Evolutionary conservation across 2,888 invertebrate species (phyloP).

Genomic region (Limnephilus marmoratus): DNA sequence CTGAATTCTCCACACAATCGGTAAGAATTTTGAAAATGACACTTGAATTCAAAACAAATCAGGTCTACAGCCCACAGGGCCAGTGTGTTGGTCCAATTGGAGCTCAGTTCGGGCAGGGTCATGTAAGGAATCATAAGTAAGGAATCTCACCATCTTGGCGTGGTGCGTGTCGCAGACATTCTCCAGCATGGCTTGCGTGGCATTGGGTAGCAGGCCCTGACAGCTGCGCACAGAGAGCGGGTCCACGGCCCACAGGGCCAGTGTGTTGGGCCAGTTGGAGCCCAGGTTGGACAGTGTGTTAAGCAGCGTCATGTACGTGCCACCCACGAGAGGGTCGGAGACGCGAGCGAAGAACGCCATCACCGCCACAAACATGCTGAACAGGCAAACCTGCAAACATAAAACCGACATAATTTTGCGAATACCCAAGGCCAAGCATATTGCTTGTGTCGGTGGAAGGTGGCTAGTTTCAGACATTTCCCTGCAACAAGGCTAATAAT

Average conservation of each 20-base stretch:
- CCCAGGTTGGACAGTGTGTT: slow-evolving; percentile 98
- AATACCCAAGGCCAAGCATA: slow-evolving; percentile 36
- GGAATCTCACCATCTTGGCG: slow-evolving; percentile 80
- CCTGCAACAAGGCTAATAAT: background rate
- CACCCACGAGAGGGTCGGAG: slow-evolving; percentile 97
- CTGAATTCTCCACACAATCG: too few species aligned
- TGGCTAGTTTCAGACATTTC: too few species aligned
- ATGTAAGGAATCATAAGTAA: slow-evolving; percentile 80
- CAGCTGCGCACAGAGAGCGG: slow-evolving; percentile 90
- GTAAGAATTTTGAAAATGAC: too few species aligned
- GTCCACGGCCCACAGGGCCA: slow-evolving; percentile 95
- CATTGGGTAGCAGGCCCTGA: slow-evolving; percentile 68
- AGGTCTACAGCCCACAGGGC: slow-evolving; percentile 93
- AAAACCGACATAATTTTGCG: background rate
- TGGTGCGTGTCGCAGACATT: slow-evolving; percentile 81
- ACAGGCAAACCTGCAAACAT: slow-evolving; percentile 87
- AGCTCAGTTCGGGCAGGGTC: slow-evolving; percentile 99
- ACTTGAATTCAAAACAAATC: too few species aligned
- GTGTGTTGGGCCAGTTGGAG: slow-evolving; percentile 97
- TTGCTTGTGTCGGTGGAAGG: too few species aligned
- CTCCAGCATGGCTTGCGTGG: slow-evolving; percentile 72
- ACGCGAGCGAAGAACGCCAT: slow-evolving; percentile 99
- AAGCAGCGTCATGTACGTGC: slow-evolving; percentile 99
- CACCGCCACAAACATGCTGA: slow-evolving; percentile 97
- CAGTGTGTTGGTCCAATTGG: slow-evolving; percentile 97